These are phyloP conservation scores for Halesus radiatus DNA, from an alignment of 1,140 invertebrate species.

Conservation along the genomic window DNA sequence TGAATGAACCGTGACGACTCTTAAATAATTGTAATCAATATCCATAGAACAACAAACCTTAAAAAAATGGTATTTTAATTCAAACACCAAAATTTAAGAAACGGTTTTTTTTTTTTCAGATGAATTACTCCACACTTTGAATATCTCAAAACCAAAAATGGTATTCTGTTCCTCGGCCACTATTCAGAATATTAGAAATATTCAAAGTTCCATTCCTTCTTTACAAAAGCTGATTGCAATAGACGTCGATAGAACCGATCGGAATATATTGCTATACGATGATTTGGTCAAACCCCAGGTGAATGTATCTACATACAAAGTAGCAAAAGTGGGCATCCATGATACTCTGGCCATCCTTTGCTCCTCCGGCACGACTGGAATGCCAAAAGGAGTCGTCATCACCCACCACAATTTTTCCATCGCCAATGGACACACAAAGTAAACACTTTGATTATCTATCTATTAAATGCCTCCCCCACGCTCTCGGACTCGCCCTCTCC, in stretches of 20 bases:
- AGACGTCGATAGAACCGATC: conserved; percentile 35
- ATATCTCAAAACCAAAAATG: conserved; percentile 77
- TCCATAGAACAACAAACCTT: too few relatives aligned
- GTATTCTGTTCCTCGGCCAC: conserved; percentile 77
- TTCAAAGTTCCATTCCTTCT: conserved; percentile 17
- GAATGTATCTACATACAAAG: conserved; percentile 59
- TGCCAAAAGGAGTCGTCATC: conserved; percentile 89
- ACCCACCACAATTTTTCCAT: conserved; percentile 78
- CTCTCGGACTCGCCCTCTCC: too few relatives aligned
- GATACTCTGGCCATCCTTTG: conserved; percentile 65
- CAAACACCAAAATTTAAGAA: too few relatives aligned
- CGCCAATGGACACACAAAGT: conserved; percentile 63
- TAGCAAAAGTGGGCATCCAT: conserved; percentile 63
- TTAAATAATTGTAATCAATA: too few relatives aligned
- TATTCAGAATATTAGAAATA: conserved; percentile 45
- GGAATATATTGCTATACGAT: conserved; percentile 21
- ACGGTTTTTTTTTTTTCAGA: conserved; percentile 62
- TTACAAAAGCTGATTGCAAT: conserved; percentile 41
- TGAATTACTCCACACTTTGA: conserved; percentile 76
- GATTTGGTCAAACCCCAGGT: conserved; percentile 31
- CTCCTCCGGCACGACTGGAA: conserved; percentile 73
- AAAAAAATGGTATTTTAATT: too few relatives aligned
- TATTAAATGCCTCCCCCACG: too few relatives aligned
- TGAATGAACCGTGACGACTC: too few relatives aligned
- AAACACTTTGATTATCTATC: conserved; percentile 60